A percentile compares a stretch with the other conserved stretches of the same genome.
Evolutionary conservation across 2,797 vertebrate species (phyloP).

Genomic region (Notoglanidium macrostoma): DNA sequence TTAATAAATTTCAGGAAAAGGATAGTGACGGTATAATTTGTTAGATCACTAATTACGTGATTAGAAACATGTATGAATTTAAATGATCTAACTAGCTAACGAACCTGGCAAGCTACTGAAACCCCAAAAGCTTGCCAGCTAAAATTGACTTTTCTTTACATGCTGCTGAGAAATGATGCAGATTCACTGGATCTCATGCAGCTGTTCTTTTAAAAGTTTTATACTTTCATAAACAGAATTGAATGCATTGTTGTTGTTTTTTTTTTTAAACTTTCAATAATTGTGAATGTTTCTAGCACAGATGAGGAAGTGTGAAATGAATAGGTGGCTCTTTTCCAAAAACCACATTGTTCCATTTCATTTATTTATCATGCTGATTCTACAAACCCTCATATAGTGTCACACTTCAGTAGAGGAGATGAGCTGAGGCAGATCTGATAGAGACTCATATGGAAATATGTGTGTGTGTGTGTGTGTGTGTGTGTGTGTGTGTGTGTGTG

Average conservation of each 20-base stretch:
- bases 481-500: not conserved
- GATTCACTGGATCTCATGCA: not conserved
- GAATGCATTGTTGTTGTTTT: not conserved
- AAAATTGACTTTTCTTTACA: not conserved
- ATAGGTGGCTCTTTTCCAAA: not conserved
- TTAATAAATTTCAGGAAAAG: too few relatives aligned
- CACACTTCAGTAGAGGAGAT: not conserved
- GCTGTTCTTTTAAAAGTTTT: not conserved
- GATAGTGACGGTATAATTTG: not conserved
- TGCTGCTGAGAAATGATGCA: not conserved
- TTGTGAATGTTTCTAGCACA: not conserved
- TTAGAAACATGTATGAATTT: not conserved
- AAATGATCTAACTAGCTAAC: not conserved
- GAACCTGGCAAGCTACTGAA: not conserved
- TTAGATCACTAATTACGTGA: not conserved
- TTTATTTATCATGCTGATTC: not conserved
- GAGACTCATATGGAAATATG: not conserved
- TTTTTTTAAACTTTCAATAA: not conserved
- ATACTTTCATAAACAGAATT: not conserved
- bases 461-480: not conserved
- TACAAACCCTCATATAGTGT: not conserved
- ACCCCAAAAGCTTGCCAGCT: not conserved
- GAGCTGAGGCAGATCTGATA: constrained; percentile 14
- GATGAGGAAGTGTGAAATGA: not conserved
- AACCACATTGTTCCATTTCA: not conserved